phyloP scores from a whole-genome alignment of 2,888 invertebrate genomes.

The Cataglyphis cursor region DNA sequence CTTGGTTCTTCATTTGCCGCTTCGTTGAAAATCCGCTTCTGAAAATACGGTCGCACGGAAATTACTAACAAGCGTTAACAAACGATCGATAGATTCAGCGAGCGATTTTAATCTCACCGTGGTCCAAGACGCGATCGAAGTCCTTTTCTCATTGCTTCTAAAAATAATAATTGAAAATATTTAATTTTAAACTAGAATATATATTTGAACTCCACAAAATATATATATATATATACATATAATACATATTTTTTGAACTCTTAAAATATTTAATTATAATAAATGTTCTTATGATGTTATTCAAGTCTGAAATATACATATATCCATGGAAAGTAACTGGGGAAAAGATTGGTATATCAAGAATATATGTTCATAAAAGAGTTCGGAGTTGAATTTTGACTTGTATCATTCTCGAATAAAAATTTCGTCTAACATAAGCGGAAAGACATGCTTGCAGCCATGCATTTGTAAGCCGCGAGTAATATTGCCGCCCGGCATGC shows the following conservation, averaged over 20 bases:
- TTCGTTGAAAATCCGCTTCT: slow-evolving; percentile 45
- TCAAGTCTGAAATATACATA: neutral
- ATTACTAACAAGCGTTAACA: slow-evolving; percentile 29
- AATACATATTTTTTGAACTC: neutral
- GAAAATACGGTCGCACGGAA: slow-evolving; percentile 40
- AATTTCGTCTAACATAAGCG: slow-evolving; percentile 12
- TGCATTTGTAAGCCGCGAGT: slow-evolving; percentile 40
- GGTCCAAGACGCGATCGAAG: neutral
- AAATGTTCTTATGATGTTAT: neutral
- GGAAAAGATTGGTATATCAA: neutral
- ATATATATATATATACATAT: neutral
- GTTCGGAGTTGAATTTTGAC: slow-evolving; percentile 4
- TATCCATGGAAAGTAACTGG: neutral
- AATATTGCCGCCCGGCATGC: slow-evolving; percentile 13
- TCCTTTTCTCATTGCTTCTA: neutral
- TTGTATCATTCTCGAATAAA: neutral
- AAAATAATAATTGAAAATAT: neutral
- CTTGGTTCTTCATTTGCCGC: slow-evolving; percentile 52
- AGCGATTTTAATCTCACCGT: neutral
- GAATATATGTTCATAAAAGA: neutral
- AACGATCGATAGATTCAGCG: slow-evolving; percentile 15
- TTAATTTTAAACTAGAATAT: neutral
- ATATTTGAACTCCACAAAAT: neutral
- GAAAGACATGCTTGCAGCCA: neutral
- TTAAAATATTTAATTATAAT: slow-evolving; percentile 1